Evolutionary conservation across 1,140 invertebrate species (phyloP).

Genomic region (Drosophila parvula): DNA sequence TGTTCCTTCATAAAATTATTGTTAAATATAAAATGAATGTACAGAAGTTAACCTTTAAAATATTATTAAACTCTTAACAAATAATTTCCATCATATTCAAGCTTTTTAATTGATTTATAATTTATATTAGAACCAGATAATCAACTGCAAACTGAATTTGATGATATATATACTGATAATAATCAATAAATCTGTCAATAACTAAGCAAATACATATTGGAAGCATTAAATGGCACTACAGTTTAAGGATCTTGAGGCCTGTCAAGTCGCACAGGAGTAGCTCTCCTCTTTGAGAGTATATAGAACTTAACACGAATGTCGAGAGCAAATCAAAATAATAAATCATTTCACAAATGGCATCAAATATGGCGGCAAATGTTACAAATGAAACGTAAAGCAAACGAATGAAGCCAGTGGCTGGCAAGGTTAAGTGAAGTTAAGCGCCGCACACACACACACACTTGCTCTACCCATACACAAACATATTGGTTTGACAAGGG

Average conservation of each 20-base stretch:
- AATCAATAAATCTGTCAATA: slow-evolving; percentile 5
- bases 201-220: slow-evolving; percentile 8
- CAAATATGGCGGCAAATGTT: slow-evolving; percentile 83
- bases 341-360: slow-evolving; percentile 82
- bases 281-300: slow-evolving; percentile 21
- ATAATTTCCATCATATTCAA: neutral
- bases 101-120: neutral
- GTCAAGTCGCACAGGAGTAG: slow-evolving; percentile 29
- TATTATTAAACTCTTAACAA: neutral
- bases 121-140: neutral
- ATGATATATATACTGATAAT: neutral
- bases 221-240: slow-evolving; percentile 10
- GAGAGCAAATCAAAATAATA: slow-evolving; percentile 82
- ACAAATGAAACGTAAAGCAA: slow-evolving; percentile 83
- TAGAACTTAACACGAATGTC: slow-evolving; percentile 63
- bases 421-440: slow-evolving; percentile 82
- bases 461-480: slow-evolving; percentile 11
- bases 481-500: slow-evolving; percentile 9
- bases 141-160: neutral
- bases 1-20: too few relatives aligned
- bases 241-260: slow-evolving; percentile 11
- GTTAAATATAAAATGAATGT: neutral
- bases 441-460: slow-evolving; percentile 56
- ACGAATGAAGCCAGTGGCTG: slow-evolving; percentile 67
- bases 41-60: too few relatives aligned